Evolutionary conservation across 2,113 vertebrate species (phyloP).

Genomic region (Lepus timidus): DNA sequence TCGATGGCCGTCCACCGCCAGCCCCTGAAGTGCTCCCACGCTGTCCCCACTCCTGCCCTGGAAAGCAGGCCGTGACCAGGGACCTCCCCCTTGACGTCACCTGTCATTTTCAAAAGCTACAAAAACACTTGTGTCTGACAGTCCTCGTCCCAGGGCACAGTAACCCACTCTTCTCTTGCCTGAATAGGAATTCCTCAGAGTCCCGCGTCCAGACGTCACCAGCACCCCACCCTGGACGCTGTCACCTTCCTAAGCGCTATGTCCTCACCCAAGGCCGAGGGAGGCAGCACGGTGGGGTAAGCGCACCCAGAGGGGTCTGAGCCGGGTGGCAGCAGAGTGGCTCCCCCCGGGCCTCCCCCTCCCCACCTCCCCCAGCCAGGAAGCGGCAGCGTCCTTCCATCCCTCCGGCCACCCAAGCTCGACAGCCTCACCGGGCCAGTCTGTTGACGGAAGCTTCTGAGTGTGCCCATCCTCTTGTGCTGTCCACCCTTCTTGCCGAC

Average conservation of each 20-base stretch:
- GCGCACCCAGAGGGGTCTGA: neutral
- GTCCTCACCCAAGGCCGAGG: neutral
- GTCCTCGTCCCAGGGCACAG: neutral
- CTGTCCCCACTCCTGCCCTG: neutral
- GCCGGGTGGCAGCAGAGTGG: neutral
- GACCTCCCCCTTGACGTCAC: neutral
- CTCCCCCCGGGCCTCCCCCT: neutral
- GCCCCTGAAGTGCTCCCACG: neutral
- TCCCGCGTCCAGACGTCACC: neutral
- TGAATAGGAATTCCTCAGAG: neutral
- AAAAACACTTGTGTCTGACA: neutral
- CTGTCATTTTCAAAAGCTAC: neutral
- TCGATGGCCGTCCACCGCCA: neutral
- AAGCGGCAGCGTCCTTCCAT: neutral
- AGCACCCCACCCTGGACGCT: no score
- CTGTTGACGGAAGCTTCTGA: neutral
- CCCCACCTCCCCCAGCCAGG: no score
- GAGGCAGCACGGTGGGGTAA: neutral
- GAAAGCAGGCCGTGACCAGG: no score
- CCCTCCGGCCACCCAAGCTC: neutral
- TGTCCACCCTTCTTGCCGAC: neutral
- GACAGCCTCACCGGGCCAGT: neutral
- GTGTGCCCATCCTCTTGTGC: neutral
- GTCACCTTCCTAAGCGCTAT: neutral
- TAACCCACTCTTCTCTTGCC: neutral